Evolutionary conservation across 2,113 vertebrate genomes (phyloP).

Genomic region (Micromys minutus): DNA sequence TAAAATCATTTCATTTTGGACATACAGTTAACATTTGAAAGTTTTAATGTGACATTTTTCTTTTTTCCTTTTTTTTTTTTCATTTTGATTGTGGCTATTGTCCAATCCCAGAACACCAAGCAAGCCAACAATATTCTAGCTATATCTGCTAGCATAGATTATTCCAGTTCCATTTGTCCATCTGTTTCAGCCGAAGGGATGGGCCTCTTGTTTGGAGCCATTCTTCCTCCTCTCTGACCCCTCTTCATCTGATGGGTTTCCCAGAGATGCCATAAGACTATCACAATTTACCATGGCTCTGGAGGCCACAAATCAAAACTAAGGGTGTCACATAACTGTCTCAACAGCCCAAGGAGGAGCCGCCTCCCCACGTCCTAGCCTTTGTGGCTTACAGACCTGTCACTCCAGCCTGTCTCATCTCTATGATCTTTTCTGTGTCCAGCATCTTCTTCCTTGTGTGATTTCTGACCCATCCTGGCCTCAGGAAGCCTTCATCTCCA

Average conservation of each 20-base stretch:
- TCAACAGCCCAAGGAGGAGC: not conserved
- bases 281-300: not conserved
- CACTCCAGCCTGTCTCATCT: not conserved
- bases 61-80: not conserved
- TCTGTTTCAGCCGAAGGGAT: not conserved
- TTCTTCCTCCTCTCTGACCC: not conserved
- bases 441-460: not conserved
- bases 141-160: too few relatives aligned
- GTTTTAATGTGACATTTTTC: not conserved
- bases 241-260: not conserved
- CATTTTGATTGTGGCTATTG: not conserved
- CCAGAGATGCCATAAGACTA: accelerated
- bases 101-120: not conserved
- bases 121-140: not conserved
- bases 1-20: not conserved
- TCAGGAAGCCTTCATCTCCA: not conserved
- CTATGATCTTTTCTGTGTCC: not conserved
- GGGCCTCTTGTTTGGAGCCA: too few relatives aligned
- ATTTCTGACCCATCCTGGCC: not conserved
- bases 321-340: not conserved
- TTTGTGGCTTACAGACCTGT: not conserved
- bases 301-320: not conserved
- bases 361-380: too few relatives aligned
- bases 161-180: not conserved
- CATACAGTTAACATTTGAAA: not conserved